Base-by-base conservation (phyloP, 2,797 vertebrate species). In the Toxotes lorentzi region DNA sequence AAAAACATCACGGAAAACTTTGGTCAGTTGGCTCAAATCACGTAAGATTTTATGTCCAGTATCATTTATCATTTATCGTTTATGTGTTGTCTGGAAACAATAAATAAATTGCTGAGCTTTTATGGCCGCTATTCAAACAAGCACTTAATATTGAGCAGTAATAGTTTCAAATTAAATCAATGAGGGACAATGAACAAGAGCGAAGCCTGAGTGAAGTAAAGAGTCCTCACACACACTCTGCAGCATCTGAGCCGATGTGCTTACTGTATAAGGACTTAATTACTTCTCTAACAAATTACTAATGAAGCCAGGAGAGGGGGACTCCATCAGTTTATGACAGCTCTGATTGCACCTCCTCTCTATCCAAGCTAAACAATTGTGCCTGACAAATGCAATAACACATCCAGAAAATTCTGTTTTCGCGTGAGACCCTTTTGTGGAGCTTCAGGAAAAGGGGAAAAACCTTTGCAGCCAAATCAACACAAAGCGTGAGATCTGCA, bases 351-450 rank as follows among this genome's bases (percentile, higher is more conserved):
- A 85, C 71, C 67, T 81, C 77, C 64, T 84, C 82, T 90, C 83
- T 76, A 88, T 94, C 93, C 93, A 95, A 94, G 70, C 85, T 93
- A 95, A 95, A 95, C 93, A 95, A 65, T 81, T 81, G 78, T 72
- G 85, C 90, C 83, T 94, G 92, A 94, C 93, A 93, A 94, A 93
- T 86, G 88, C 91, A 93, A 91, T 91, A 91, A 90, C 88, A 79
- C 80, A 72, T 93, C 89, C 90, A 88, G 83, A 85, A 86, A 90
- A 89, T 88, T 84, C 81, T 70, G 82, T 88, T 93, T 94, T 93
- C 62, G 85, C 89, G 85, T 91, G 91, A 94, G 91, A 84, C 88
- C 89, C 84, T 92, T 85, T 91, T 72, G 82, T 80, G 73, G 91
- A 83, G 89, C 89, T 88, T 89, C 87, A 88, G 85, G 79, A 90